Evolutionary conservation across 1,140 invertebrate genomes (phyloP).

Genomic region (Orius insidiosus): DNA sequence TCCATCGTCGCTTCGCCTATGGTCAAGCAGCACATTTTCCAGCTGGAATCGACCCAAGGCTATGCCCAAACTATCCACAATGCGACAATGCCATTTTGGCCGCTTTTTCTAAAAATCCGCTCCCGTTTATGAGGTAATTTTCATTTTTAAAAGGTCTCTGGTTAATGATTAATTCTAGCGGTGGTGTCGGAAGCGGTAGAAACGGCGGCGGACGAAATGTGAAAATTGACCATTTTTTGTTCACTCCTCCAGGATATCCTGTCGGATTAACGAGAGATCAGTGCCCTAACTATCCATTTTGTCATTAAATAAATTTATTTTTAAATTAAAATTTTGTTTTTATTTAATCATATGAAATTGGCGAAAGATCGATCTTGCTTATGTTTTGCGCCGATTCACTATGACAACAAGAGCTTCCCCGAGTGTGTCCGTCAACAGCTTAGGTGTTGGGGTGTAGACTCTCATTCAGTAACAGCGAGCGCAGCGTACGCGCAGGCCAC

Average conservation of each 20-base stretch:
- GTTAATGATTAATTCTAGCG: constrained; percentile 21
- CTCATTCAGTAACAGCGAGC: too few relatives aligned
- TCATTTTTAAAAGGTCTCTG: too few relatives aligned
- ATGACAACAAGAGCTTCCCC: too few relatives aligned
- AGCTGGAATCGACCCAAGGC: constrained; percentile 31
- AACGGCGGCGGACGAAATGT: constrained; percentile 25
- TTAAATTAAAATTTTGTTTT: too few relatives aligned
- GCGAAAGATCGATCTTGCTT: too few relatives aligned
- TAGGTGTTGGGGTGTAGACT: too few relatives aligned
- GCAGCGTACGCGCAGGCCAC: too few relatives aligned
- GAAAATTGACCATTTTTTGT: constrained; percentile 6
- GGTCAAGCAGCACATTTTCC: constrained; percentile 24
- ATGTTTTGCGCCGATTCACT: too few relatives aligned
- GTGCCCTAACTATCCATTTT: constrained; percentile 19
- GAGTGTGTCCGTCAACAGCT: too few relatives aligned
- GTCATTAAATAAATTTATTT: not conserved
- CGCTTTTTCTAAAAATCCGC: constrained; percentile 23
- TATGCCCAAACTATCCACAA: constrained; percentile 35
- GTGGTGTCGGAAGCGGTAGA: constrained; percentile 26
- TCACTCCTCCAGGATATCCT: constrained; percentile 16
- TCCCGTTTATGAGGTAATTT: not conserved
- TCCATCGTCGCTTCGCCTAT: too few relatives aligned
- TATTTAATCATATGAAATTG: too few relatives aligned
- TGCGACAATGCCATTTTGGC: constrained; percentile 28
- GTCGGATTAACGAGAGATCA: constrained; percentile 12